Base-by-base conservation (phyloP, 2,888 invertebrate genomes). In the Bombyx huttoni region DNA sequence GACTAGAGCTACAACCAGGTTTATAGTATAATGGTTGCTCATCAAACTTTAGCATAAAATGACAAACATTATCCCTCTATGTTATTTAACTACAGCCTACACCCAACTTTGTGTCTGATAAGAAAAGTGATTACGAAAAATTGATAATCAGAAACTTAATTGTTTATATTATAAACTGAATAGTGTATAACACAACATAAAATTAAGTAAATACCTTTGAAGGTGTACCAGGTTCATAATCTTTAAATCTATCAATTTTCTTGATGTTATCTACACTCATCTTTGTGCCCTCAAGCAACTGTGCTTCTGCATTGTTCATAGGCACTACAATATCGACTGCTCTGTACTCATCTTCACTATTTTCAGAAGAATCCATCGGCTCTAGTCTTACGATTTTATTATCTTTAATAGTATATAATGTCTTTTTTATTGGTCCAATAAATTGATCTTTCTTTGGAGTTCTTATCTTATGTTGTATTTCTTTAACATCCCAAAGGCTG, bases 211-310 rank as follows among this genome's bases (percentile, higher is more conserved):
- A 13, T 54, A 90, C 90, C 75, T 89, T 90, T 1, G 89, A 88
- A 51, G 90, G 90, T 57, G 68, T 64, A 14, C 91, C 91, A 52
- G 84, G 79, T 45, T 84, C 73, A 67, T 90, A 91, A 58, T 90
- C 83, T 59, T 81, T 75, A 61, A 91, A 91, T 59, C 85, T 76
- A 1, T 89, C 87, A 58, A 90, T 81, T 56, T 81, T 83, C 67
- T 70, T 87, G 34, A 91, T 90, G 61, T 91, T 87, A 63, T 89
- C 89, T 33, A 89, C 53, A 47, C 71, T 68, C 78, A 91, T 81
- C 61, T 89, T 88, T 0, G 88, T 86, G 9, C 85, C 83, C 66
- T 86, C 86, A 40, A 86, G 59, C 14, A 89, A 58, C 52, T 80
- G 73, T 47, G 77, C 70, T 52, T 84, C 84, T 1, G 82, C 78